Conservation (phyloP, 2,797 vertebrate species). For the Garrulus glandarius region DNA sequence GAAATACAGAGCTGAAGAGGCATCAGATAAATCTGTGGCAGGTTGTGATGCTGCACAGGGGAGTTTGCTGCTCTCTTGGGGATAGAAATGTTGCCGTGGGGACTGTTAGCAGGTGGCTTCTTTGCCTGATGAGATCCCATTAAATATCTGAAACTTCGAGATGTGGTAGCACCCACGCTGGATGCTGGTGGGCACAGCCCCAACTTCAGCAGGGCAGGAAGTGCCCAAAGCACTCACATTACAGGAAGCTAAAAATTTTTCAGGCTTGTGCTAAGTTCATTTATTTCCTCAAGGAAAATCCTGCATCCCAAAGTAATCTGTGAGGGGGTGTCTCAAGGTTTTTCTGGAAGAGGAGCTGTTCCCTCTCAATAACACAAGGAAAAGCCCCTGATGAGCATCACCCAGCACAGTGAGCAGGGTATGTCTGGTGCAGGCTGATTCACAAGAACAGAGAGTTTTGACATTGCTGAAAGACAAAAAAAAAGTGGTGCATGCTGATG, state of each 20-base stretch:
- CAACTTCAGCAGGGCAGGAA: background rate
- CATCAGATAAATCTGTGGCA: background rate
- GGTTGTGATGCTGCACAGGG: background rate
- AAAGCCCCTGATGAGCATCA: background rate
- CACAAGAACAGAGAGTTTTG: background rate
- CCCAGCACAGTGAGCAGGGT: background rate
- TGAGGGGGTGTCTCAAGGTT: background rate
- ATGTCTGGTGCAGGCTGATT: background rate
- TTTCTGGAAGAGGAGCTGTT: background rate
- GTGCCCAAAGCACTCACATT: background rate
- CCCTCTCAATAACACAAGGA: background rate
- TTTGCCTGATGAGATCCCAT: background rate
- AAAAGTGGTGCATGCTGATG: background rate
- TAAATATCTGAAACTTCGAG: background rate
- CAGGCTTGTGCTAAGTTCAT: background rate
- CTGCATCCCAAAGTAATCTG: background rate
- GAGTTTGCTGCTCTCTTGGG: background rate
- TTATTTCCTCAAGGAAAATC: background rate
- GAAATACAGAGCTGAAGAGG: background rate
- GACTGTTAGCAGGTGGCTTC: background rate
- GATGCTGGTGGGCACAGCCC: background rate
- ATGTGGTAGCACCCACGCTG: background rate
- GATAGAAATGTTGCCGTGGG: accelerated
- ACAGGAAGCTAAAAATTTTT: background rate
- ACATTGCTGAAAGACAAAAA: background rate